A percentile compares a stretch with the other conserved stretches of the same genome.
Conservation (phyloP, 2,888 invertebrate species). For the Trichacis sp. region DNA sequence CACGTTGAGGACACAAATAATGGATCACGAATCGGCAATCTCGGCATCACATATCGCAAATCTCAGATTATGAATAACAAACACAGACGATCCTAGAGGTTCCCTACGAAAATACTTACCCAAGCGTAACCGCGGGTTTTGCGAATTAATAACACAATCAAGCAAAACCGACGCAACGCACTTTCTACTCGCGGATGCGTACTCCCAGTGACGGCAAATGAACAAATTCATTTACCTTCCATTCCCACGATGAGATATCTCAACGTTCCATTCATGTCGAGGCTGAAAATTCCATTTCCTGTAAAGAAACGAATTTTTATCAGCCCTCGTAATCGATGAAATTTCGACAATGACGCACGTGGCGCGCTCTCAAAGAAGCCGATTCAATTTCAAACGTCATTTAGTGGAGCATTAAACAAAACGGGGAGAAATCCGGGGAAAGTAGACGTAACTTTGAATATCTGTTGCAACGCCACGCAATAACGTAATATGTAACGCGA, state of each 20-base stretch:
- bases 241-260: slow-evolving; percentile 13
- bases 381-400: slow-evolving; percentile 64
- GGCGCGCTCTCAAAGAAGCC: slow-evolving; percentile 33
- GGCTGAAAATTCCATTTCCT: background rate
- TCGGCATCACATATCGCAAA: background rate
- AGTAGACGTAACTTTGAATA: slow-evolving; percentile 48
- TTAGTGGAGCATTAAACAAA: slow-evolving; percentile 59
- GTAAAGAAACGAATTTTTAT: background rate
- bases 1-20: too few species aligned
- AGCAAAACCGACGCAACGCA: slow-evolving; percentile 6
- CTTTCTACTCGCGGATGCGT: slow-evolving; percentile 16
- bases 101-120: background rate
- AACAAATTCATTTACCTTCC: slow-evolving; percentile 13
- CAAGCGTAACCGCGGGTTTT: background rate
- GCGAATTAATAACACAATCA: slow-evolving; percentile 13
- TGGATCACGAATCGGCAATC: too few species aligned
- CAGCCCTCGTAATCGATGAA: background rate
- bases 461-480: slow-evolving; percentile 36
- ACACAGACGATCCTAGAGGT: background rate
- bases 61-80: background rate
- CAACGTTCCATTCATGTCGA: background rate
- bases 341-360: slow-evolving; percentile 1
- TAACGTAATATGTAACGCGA: slow-evolving; percentile 30
- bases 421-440: slow-evolving; percentile 65
- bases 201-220: slow-evolving; percentile 11